Evolutionary conservation across 1,140 invertebrate genomes (phyloP).

Genomic region (Zaprionus camerounensis): DNA sequence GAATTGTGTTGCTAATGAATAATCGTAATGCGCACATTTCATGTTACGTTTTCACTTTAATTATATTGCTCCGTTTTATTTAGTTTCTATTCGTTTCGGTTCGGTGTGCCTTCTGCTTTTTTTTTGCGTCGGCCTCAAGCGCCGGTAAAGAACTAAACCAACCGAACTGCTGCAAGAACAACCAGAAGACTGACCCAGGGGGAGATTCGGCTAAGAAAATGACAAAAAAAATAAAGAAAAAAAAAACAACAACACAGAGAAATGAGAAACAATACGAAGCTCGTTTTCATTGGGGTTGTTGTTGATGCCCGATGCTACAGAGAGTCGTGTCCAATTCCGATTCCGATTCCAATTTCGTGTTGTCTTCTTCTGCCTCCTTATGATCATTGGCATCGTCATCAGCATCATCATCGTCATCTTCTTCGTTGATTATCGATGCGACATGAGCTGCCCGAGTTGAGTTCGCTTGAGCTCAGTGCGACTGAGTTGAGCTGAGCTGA

Average conservation of each 20-base stretch:
- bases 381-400: background rate
- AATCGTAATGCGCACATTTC: slow-evolving; percentile 65
- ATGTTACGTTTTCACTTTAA: slow-evolving; percentile 54
- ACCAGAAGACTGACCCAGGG: slow-evolving; percentile 61
- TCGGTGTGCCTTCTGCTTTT: background rate
- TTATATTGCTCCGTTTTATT: slow-evolving; percentile 2
- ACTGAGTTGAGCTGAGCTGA: background rate
- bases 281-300: slow-evolving; percentile 23
- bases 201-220: slow-evolving; percentile 44
- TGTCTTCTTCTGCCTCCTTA: slow-evolving; percentile 6
- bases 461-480: background rate
- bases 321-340: slow-evolving; percentile 29
- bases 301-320: slow-evolving; percentile 4
- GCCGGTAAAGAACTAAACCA: slow-evolving; percentile 74
- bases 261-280: slow-evolving; percentile 27
- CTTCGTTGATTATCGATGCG: slow-evolving; percentile 45
- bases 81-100: slow-evolving; percentile 9
- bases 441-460: slow-evolving; percentile 3
- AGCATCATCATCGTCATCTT: background rate
- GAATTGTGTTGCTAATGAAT: slow-evolving; percentile 7
- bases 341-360: slow-evolving; percentile 31
- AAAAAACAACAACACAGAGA: slow-evolving; percentile 10
- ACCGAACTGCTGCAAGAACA: slow-evolving; percentile 57
- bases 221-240: slow-evolving; percentile 32
- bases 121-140: slow-evolving; percentile 65